Conservation (phyloP, 2,113 vertebrate genomes). For the Vidua chalybeata region DNA sequence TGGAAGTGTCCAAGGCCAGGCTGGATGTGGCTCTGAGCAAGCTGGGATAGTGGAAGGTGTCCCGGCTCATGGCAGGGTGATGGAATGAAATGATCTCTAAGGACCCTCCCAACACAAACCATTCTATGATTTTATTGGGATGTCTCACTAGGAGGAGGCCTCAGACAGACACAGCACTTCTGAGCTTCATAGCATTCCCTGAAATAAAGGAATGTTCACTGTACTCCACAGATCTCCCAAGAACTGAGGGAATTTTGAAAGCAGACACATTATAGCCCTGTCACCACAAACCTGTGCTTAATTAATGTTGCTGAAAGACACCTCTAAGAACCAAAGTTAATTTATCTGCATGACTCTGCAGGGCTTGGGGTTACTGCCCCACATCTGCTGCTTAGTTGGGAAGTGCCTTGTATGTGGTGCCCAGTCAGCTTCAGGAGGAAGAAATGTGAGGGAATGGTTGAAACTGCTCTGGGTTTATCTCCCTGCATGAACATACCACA, state of each 20-base stretch:
- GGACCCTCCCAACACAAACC: not conserved
- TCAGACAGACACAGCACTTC: not conserved
- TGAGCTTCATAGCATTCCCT: not conserved
- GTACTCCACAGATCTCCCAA: not conserved
- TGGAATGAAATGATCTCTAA: not conserved
- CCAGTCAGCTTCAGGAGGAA: not conserved
- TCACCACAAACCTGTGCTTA: not conserved
- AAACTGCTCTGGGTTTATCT: not conserved
- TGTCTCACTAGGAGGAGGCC: not conserved
- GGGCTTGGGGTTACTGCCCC: not conserved
- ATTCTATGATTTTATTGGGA: not conserved
- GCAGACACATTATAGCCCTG: not conserved
- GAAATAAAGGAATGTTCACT: not conserved
- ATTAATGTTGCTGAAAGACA: not conserved
- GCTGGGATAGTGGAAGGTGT: not conserved
- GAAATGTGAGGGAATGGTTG: not conserved
- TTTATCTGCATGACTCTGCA: not conserved
- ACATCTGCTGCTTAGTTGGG: not conserved
- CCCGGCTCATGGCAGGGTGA: not conserved
- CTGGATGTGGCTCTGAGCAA: rapidly evolving
- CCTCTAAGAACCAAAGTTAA: not conserved
- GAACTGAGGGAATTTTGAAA: not conserved
- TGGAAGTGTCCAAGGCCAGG: not conserved
- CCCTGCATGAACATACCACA: not conserved
- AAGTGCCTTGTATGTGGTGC: not conserved